Percentiles rank a stretch among this genome's conserved stretches.
Conservation (phyloP, 2,888 invertebrate genomes). For the Caenorhabditis sulstoni region DNA sequence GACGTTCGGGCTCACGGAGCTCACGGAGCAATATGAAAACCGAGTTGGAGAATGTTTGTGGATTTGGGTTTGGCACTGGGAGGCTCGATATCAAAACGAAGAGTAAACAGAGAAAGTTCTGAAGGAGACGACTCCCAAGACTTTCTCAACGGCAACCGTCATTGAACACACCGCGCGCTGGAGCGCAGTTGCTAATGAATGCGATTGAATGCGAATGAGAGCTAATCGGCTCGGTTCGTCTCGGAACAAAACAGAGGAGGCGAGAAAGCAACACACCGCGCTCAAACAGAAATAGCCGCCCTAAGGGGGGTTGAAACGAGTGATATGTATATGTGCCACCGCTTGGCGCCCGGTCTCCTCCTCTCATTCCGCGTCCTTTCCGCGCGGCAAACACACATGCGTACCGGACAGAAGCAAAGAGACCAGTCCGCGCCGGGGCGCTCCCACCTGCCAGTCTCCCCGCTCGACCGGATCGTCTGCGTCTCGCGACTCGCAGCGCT, state of each 20-base stretch:
- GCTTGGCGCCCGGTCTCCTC: slow-evolving; percentile 28
- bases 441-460: slow-evolving; percentile 5
- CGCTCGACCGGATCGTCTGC: slow-evolving; percentile 22
- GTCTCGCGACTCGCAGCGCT: neutral
- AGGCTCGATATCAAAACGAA: slow-evolving; percentile 16
- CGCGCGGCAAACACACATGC: slow-evolving; percentile 16
- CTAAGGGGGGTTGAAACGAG: slow-evolving; percentile 10
- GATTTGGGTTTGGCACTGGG: slow-evolving; percentile 39
- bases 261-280: neutral
- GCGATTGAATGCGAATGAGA: neutral
- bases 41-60: slow-evolving; percentile 27
- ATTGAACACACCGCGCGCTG: neutral
- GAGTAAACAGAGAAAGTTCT: slow-evolving; percentile 13
- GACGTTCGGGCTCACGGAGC: slow-evolving; percentile 9
- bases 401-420: slow-evolving; percentile 12
- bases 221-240: neutral
- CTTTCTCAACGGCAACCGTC: neutral
- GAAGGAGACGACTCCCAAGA: neutral
- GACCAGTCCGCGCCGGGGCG: slow-evolving; percentile 10
- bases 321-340: slow-evolving; percentile 53
- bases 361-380: slow-evolving; percentile 12
- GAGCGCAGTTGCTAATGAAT: neutral
- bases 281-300: slow-evolving; percentile 7
- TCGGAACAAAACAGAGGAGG: neutral
- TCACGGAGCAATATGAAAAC: neutral